Evolutionary conservation across 2,113 vertebrate genomes (phyloP).

Genomic region (Podilymbus podiceps): DNA sequence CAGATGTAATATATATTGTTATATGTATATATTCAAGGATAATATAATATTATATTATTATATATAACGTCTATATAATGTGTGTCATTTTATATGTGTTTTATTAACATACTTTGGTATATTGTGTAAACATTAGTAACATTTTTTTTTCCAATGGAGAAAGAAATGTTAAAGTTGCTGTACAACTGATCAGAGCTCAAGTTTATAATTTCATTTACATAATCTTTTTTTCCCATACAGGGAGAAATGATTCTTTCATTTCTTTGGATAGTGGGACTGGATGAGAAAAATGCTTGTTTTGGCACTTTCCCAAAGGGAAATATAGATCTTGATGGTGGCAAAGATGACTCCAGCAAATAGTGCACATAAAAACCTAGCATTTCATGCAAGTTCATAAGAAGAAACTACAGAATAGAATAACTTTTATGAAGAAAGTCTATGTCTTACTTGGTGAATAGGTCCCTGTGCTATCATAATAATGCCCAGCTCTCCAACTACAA

Average conservation of each 20-base stretch:
- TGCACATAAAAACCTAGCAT: conserved; percentile 24
- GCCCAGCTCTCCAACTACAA: conserved; percentile 62
- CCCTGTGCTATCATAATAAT: conserved; percentile 69
- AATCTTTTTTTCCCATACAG: neutral
- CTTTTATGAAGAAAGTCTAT: conserved; percentile 60
- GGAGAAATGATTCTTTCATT: neutral
- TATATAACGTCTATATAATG: too few relatives aligned
- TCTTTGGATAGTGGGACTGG: neutral
- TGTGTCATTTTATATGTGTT: too few relatives aligned
- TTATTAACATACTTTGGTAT: neutral
- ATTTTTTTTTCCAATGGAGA: neutral
- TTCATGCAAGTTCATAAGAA: conserved; percentile 37
- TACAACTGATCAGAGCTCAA: neutral
- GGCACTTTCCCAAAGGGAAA: conserved; percentile 18
- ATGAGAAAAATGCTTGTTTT: conserved; percentile 38
- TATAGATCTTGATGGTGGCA: neutral
- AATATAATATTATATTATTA: too few relatives aligned
- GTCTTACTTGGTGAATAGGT: conserved; percentile 67
- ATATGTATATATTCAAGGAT: too few relatives aligned
- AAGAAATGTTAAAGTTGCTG: neutral
- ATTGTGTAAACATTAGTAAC: neutral
- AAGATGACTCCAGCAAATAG: conserved; percentile 54
- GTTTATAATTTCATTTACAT: neutral
- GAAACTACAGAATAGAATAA: conserved; percentile 42
- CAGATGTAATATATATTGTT: neutral